A percentile compares a stretch with the other conserved stretches of the same genome.
Evolutionary conservation across 2,888 invertebrate species (phyloP).

Genomic region (Eilema caniola): DNA sequence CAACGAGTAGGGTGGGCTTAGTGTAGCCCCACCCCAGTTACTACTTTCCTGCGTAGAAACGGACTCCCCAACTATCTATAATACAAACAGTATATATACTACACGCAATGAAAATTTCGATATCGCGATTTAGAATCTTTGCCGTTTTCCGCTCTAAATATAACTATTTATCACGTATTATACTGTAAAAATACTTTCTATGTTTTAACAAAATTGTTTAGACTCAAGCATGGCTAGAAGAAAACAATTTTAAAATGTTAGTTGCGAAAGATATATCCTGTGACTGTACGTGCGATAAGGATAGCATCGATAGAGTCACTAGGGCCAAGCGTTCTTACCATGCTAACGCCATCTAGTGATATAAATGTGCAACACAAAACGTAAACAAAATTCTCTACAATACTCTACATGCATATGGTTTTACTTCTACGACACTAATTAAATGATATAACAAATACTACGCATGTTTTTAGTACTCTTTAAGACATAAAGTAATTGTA

Average conservation of each 20-base stretch:
- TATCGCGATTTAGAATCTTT: slow-evolving; percentile 15
- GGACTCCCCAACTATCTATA: slow-evolving; percentile 9
- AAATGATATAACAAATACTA: not conserved
- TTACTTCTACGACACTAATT: not conserved
- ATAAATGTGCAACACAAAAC: not conserved
- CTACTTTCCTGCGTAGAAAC: slow-evolving; percentile 25
- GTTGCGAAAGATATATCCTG: not conserved
- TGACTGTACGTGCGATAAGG: not conserved
- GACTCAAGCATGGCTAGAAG: not conserved
- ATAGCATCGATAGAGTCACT: not conserved
- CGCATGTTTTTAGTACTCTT: not conserved
- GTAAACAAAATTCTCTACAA: not conserved
- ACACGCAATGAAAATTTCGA: slow-evolving; percentile 1
- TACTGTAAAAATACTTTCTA: not conserved
- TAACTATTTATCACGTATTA: not conserved
- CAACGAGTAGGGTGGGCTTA: slow-evolving; percentile 17
- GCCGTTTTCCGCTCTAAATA: too few relatives aligned
- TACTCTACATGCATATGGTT: not conserved
- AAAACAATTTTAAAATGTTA: not conserved
- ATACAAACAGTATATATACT: not conserved
- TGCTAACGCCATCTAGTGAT: slow-evolving; percentile 2
- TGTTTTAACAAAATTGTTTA: not conserved
- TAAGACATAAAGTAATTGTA: not conserved
- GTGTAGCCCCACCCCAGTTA: slow-evolving; percentile 15
- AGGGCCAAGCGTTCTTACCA: not conserved